phyloP scores from a whole-genome alignment of 2,113 vertebrate species.

The Microtus montanus region DNA sequence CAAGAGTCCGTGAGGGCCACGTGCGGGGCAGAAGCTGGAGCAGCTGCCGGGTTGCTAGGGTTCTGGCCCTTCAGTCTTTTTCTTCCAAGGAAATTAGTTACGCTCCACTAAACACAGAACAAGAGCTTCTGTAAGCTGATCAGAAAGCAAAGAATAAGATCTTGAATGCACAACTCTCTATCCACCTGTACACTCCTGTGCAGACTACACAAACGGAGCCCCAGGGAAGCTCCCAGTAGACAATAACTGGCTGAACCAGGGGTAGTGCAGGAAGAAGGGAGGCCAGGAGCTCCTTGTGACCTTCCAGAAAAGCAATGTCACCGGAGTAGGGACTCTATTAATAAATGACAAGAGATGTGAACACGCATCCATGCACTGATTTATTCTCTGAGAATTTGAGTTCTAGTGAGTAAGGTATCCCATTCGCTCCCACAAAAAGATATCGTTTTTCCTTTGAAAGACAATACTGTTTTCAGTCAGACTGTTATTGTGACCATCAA shows the following conservation, averaged over 20 bases:
- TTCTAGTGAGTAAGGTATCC: neutral
- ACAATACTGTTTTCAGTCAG: neutral
- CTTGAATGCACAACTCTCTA: neutral
- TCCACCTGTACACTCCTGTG: too few species aligned
- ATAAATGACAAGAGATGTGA: neutral
- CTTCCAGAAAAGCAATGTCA: neutral
- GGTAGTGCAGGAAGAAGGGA: rapidly evolving
- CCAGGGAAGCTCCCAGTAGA: neutral
- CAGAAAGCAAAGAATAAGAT: neutral
- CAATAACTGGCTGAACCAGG: too few species aligned
- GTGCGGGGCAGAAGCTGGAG: neutral
- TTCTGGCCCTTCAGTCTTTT: neutral
- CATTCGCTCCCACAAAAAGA: neutral
- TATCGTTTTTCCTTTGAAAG: neutral
- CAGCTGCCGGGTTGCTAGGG: neutral
- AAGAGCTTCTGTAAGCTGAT: neutral
- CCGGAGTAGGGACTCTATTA: neutral
- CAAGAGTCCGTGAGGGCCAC: rapidly evolving
- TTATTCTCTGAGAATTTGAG: neutral
- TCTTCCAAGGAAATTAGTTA: neutral
- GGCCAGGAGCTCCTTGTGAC: rapidly evolving
- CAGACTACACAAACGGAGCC: neutral
- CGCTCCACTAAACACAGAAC: rapidly evolving
- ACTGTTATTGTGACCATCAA: neutral
- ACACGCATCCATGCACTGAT: rapidly evolving